phyloP scores from a whole-genome alignment of 2,113 vertebrate genomes.

The Microtus richardsoni region DNA sequence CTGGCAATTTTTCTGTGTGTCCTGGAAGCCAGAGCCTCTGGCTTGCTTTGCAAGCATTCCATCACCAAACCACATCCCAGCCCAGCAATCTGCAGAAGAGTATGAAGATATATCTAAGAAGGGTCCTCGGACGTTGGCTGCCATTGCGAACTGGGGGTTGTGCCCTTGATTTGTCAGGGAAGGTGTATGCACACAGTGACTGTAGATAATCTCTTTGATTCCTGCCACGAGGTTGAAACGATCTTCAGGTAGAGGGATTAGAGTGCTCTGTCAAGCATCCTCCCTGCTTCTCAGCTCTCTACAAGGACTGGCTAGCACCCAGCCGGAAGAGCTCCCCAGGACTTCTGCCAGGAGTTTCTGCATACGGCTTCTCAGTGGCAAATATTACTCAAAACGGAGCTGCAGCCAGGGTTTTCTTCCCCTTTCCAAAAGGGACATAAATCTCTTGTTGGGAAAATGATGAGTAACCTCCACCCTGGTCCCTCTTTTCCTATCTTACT shows the following conservation, averaged over 20 bases:
- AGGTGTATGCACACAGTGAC: accelerated
- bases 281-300: slow-evolving; percentile 4
- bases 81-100: slow-evolving; percentile 6
- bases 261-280: neutral
- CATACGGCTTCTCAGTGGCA: slow-evolving; percentile 72
- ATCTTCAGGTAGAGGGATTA: slow-evolving; percentile 31
- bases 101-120: slow-evolving; percentile 25
- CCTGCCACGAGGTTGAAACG: neutral
- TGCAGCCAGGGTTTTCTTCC: slow-evolving; percentile 64
- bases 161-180: neutral
- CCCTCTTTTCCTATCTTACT: slow-evolving; percentile 72
- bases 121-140: neutral
- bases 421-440: slow-evolving; percentile 73
- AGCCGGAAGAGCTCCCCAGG: slow-evolving; percentile 58
- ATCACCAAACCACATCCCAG: neutral
- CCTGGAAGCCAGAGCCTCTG: neutral
- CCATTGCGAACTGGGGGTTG: neutral
- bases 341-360: slow-evolving; percentile 70
- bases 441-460: slow-evolving; percentile 76
- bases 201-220: neutral
- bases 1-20: neutral
- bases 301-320: slow-evolving; percentile 53
- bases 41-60: neutral
- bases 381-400: slow-evolving; percentile 70
- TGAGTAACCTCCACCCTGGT: slow-evolving; percentile 66